phyloP scores from a whole-genome alignment of 1,140 invertebrate genomes.

The Steinernema feltiae region DNA sequence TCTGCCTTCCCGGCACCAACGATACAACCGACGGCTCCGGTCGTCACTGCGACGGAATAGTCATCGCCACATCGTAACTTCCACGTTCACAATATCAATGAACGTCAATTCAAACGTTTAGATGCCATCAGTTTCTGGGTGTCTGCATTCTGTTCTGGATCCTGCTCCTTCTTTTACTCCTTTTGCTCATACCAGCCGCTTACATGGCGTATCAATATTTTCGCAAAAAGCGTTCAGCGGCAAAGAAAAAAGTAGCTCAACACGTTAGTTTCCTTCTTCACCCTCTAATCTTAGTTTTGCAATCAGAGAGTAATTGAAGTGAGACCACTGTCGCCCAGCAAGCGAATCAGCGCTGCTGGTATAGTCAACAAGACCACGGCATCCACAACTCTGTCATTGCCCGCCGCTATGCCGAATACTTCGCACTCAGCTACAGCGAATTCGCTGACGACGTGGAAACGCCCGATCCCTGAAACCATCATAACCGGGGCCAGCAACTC shows the following conservation, averaged over 20 bases:
- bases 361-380: background rate
- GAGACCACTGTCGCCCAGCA: conserved; percentile 11
- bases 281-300: background rate
- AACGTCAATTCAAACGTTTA: conserved; percentile 19
- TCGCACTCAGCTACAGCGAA: background rate
- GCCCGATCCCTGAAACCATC: background rate
- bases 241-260: conserved; percentile 10
- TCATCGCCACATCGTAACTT: conserved; percentile 18
- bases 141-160: conserved; percentile 46
- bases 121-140: conserved; percentile 39
- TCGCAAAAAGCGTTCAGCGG: conserved; percentile 15
- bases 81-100: conserved; percentile 14
- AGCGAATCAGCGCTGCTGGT: background rate
- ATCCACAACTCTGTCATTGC: background rate
- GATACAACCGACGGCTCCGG: conserved; percentile 21
- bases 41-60: conserved; percentile 24
- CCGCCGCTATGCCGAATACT: background rate
- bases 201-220: conserved; percentile 29
- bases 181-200: conserved; percentile 24
- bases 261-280: conserved; percentile 7
- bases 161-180: conserved; percentile 30
- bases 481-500: background rate
- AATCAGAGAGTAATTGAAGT: conserved; percentile 27
- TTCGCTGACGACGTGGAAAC: background rate
- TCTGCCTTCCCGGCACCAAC: conserved; percentile 39